phyloP scores from a whole-genome alignment of 2,113 vertebrate genomes.

The Gyps fulvus region DNA sequence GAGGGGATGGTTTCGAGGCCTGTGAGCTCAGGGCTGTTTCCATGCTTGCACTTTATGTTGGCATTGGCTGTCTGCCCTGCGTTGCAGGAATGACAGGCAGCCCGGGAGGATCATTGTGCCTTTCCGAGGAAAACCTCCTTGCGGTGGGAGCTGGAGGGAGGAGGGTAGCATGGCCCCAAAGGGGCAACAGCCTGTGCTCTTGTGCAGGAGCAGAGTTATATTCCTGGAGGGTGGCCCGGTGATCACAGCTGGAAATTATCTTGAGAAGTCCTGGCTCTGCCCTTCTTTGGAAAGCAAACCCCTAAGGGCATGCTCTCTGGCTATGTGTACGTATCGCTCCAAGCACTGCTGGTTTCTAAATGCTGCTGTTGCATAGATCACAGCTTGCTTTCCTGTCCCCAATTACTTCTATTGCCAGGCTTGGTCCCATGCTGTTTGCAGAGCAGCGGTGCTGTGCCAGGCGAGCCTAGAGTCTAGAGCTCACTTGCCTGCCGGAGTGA shows the following conservation, averaged over 20 bases:
- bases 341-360: background rate
- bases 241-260: slow-evolving; percentile 28
- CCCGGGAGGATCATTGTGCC: fast-evolving
- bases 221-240: slow-evolving; percentile 11
- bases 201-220: background rate
- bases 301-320: background rate
- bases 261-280: background rate
- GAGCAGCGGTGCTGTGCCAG: background rate
- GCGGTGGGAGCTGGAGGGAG: fast-evolving
- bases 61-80: fast-evolving
- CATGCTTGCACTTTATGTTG: fast-evolving
- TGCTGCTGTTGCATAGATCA: background rate
- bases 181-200: background rate
- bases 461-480: fast-evolving
- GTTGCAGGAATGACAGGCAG: fast-evolving
- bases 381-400: fast-evolving
- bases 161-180: fast-evolving
- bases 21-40: fast-evolving
- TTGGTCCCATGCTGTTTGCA: background rate
- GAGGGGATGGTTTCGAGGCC: background rate
- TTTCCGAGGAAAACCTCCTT: background rate
- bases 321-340: fast-evolving
- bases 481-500: fast-evolving
- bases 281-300: slow-evolving; percentile 48
- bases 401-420: background rate